phyloP scores from a whole-genome alignment of 2,888 invertebrate species.

The Agelastica alni region DNA sequence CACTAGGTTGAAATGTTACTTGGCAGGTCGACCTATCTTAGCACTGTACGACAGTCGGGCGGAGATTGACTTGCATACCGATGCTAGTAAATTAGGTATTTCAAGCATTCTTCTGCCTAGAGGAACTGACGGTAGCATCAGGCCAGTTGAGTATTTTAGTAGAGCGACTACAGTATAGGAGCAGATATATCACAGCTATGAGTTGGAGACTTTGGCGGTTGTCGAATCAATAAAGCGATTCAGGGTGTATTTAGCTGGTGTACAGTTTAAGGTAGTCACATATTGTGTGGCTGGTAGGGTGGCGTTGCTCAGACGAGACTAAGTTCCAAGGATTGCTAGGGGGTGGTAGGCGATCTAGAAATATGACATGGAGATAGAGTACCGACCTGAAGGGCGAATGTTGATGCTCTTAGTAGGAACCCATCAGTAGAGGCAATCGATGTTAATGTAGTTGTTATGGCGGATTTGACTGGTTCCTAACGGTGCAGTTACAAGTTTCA shows the following conservation, averaged over 20 bases:
- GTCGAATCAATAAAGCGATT: too few relatives aligned
- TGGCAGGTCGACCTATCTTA: constrained; percentile 1
- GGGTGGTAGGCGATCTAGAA: constrained; percentile 37
- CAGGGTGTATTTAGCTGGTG: not conserved
- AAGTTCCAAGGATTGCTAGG: constrained; percentile 34
- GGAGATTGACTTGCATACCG: too few relatives aligned
- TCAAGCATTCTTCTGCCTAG: not conserved
- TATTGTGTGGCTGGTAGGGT: constrained; percentile 30
- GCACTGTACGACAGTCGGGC: not conserved
- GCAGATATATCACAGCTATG: not conserved
- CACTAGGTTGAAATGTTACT: constrained; percentile 32
- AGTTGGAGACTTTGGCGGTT: not conserved
- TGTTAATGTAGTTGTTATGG: too few relatives aligned
- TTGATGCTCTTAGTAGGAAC: constrained; percentile 15
- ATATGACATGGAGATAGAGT: constrained; percentile 31
- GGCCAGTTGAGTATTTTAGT: not conserved
- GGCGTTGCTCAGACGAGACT: constrained; percentile 31
- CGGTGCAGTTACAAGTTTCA: too few relatives aligned
- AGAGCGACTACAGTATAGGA: not conserved
- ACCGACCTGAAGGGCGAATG: constrained; percentile 17
- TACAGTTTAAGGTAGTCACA: constrained; percentile 26
- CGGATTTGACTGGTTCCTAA: too few relatives aligned
- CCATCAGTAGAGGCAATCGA: too few relatives aligned
- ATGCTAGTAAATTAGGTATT: not conserved
- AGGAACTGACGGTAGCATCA: not conserved